Evolutionary conservation across 1,140 invertebrate species (phyloP).

Genomic region (Bicyclus anynana): DNA sequence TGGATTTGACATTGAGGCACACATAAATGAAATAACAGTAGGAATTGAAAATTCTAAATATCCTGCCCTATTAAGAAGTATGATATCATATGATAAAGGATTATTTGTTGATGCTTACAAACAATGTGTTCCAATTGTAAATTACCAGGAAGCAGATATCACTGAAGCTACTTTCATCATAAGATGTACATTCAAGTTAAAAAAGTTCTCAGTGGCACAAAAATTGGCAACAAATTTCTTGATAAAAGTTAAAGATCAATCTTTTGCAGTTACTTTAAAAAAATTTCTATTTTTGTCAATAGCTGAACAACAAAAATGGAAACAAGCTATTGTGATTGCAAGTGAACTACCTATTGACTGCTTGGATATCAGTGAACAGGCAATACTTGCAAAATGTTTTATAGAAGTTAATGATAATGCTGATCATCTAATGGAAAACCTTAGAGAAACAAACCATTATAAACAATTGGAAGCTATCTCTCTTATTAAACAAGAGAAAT

Average conservation of each 20-base stretch:
- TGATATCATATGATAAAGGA: conserved; percentile 74
- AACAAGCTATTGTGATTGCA: conserved; percentile 52
- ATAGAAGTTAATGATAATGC: conserved; percentile 52
- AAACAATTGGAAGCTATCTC: conserved; percentile 55
- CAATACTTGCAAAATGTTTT: conserved; percentile 55
- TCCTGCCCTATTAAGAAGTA: conserved; percentile 79
- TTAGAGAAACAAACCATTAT: conserved; percentile 47
- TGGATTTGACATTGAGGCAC: conserved; percentile 46
- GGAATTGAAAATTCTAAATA: conserved; percentile 78
- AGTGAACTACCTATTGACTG: conserved; percentile 42
- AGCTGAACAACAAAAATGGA: conserved; percentile 73
- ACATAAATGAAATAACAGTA: conserved; percentile 65
- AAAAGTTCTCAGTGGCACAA: conserved; percentile 79
- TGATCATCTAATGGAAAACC: conserved; percentile 42
- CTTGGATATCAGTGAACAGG: conserved; percentile 42
- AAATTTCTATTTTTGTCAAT: conserved; percentile 59
- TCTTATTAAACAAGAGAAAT: conserved; percentile 72
- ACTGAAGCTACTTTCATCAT: conserved; percentile 60
- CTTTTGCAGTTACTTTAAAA: conserved; percentile 41
- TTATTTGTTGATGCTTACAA: conserved; percentile 77
- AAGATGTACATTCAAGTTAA: conserved; percentile 77
- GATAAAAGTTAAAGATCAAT: conserved; percentile 47
- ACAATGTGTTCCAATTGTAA: conserved; percentile 56
- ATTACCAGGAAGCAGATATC: conserved; percentile 55
- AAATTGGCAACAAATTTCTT: conserved; percentile 71